Conservation (phyloP, 2,113 vertebrate species). For the Eleginops maclovinus region DNA sequence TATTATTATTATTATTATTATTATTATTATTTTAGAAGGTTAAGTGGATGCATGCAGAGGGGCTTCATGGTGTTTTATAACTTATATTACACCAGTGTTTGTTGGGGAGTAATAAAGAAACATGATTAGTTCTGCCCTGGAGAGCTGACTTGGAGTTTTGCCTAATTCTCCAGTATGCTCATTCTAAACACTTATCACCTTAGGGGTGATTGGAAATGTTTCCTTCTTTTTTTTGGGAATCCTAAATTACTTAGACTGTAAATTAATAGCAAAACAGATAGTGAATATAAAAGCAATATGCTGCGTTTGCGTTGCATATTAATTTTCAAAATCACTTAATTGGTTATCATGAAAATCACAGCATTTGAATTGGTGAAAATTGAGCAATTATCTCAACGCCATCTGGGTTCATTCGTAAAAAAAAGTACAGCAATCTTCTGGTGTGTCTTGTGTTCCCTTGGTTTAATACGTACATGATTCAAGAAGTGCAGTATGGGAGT, state of each 20-base stretch:
- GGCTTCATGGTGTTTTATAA: slow-evolving; percentile 58
- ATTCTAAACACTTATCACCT: slow-evolving; percentile 70
- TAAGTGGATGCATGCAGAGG: slow-evolving; percentile 61
- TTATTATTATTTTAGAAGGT: slow-evolving; percentile 63
- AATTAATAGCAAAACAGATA: slow-evolving; percentile 74
- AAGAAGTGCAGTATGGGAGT: slow-evolving; percentile 1
- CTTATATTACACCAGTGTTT: slow-evolving; percentile 63
- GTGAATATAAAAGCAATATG: slow-evolving; percentile 47
- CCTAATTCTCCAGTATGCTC: slow-evolving; percentile 69
- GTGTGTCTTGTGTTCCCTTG: slow-evolving; percentile 9
- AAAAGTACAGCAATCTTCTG: slow-evolving; percentile 14
- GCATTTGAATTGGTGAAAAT: slow-evolving; percentile 46
- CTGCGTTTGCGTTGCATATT: slow-evolving; percentile 60
- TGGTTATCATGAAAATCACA: slow-evolving; percentile 42
- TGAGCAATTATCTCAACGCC: slow-evolving; percentile 36
- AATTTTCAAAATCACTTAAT: slow-evolving; percentile 66
- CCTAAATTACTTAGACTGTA: slow-evolving; percentile 74
- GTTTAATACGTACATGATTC: slow-evolving; percentile 31
- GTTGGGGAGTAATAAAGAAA: slow-evolving; percentile 70
- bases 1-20: too few species aligned
- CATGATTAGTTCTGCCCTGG: slow-evolving; percentile 71
- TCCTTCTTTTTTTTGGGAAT: slow-evolving; percentile 63
- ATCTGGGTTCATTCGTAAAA: slow-evolving; percentile 42
- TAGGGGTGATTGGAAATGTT: slow-evolving; percentile 72
- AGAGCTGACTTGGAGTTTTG: slow-evolving; percentile 77